phyloP scores from a whole-genome alignment of 1,140 invertebrate species.

The Drosophila elegans region DNA sequence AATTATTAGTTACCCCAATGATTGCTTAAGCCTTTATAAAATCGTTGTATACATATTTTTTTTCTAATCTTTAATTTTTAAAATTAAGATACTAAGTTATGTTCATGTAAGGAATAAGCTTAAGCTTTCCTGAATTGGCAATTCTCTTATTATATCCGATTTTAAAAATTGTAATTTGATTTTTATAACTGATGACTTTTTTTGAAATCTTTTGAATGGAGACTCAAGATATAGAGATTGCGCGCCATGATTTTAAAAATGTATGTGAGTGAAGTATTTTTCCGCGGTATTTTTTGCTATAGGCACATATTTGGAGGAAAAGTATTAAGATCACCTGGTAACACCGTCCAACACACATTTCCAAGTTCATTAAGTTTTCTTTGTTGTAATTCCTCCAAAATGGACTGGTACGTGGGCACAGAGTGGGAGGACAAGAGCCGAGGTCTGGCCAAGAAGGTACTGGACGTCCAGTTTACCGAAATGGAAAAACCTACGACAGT shows the following conservation, averaged over 20 bases:
- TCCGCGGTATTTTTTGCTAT: not conserved
- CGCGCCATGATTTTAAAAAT: not conserved
- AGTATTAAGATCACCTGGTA: not conserved
- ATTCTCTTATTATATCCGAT: too few species aligned
- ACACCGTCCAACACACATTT: not conserved
- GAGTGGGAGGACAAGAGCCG: slow-evolving; percentile 60
- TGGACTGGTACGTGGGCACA: slow-evolving; percentile 81
- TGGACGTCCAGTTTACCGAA: slow-evolving; percentile 44
- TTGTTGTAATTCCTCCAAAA: slow-evolving; percentile 4
- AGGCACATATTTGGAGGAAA: not conserved
- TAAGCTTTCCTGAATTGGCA: too few species aligned
- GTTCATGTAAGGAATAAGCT: too few species aligned
- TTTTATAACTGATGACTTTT: too few species aligned
- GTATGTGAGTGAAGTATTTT: not conserved
- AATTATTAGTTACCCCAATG: too few species aligned
- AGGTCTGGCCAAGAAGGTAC: slow-evolving; percentile 69
- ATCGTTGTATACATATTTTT: too few species aligned
- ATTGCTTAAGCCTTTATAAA: too few species aligned
- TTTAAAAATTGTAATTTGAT: too few species aligned
- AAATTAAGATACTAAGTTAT: too few species aligned
- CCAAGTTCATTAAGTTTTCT: not conserved
- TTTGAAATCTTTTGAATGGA: too few species aligned
- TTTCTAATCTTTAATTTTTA: too few species aligned
- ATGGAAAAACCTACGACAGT: slow-evolving; percentile 61
- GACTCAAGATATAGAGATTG: not conserved